Evolutionary conservation across 2,113 vertebrate species (phyloP), one percentile per base, ranked within the genome.

Genomic region (Melospiza georgiana): DNA sequence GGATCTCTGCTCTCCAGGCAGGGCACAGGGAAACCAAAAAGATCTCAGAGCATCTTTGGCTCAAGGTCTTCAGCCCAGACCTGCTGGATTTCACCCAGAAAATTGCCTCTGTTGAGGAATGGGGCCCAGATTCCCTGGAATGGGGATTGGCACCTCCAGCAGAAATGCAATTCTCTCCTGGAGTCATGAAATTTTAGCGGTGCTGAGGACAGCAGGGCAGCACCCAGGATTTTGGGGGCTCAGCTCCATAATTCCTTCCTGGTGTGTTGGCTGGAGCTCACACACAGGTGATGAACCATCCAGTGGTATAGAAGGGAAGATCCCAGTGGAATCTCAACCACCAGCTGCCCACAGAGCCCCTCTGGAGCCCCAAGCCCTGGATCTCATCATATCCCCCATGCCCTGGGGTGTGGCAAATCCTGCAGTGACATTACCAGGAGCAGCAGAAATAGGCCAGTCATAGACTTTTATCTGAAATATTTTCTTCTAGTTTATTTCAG

Each of bases 361-460:
- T 39, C 37, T 39, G 37, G 37, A 39, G 37, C 37, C 37, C 37
- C 3, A 1, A 23, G 65, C 14, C 73, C 55, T 39, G 39, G 12
- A 5, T 15, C 12, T 37, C 73, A 52, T 37, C 84, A 44, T 27
- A 22, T 23, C 44, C 63, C 43, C 54, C 65, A 7, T n/a, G 55
- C 23, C 31, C 37, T 41, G 41, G 4, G 15, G 11, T 17, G 75
- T 21, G 57, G 35, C 75, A 87, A 57, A 41, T 3, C 4, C 46
- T 83, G 68, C 54, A 49, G 31, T 10, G 37, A 4, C 33, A 13
- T 12, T 6, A 8, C 3, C 3, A 59, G 52, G 11, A 43, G 20
- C 52, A 43, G 11, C 54, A 86, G 68, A 71, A 91, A 49, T 0
- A 1, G 30, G 15, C 5, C 20, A 15, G 10, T 33, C 2, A 1